phyloP scores from a whole-genome alignment of 2,888 invertebrate species.

The Acrobasis suavella region DNA sequence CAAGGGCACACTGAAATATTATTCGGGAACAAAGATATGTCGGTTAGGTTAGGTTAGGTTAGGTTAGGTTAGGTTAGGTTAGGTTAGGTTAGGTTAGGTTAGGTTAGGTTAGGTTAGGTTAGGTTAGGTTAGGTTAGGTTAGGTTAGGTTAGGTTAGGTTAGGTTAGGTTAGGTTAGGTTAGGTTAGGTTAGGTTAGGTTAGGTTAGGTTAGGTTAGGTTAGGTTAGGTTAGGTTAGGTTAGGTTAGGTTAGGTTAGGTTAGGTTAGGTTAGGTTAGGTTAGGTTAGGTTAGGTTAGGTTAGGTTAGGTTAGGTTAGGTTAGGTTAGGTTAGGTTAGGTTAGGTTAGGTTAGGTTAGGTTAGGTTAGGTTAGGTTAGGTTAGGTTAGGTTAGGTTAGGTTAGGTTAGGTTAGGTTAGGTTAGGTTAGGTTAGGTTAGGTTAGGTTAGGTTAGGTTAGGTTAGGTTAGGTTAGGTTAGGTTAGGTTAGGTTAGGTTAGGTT shows the following conservation, averaged over 20 bases:
- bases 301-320: constrained; percentile 30
- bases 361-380: constrained; percentile 34
- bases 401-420: constrained; percentile 34
- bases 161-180: constrained; percentile 41
- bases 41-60: constrained; percentile 30
- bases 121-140: constrained; percentile 34
- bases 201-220: constrained; percentile 27
- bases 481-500: constrained; percentile 28
- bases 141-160: constrained; percentile 37
- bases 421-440: constrained; percentile 34
- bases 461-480: constrained; percentile 29
- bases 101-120: constrained; percentile 33
- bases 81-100: constrained; percentile 32
- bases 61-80: constrained; percentile 31
- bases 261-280: constrained; percentile 30
- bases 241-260: constrained; percentile 28
- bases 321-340: constrained; percentile 30
- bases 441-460: constrained; percentile 30
- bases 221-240: constrained; percentile 25
- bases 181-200: constrained; percentile 24
- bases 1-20: too few species aligned
- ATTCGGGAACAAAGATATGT: too few species aligned
- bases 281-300: constrained; percentile 27
- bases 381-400: constrained; percentile 33
- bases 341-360: constrained; percentile 33